Conservation (phyloP, 2,797 vertebrate species). For the Florisuga fusca region DNA sequence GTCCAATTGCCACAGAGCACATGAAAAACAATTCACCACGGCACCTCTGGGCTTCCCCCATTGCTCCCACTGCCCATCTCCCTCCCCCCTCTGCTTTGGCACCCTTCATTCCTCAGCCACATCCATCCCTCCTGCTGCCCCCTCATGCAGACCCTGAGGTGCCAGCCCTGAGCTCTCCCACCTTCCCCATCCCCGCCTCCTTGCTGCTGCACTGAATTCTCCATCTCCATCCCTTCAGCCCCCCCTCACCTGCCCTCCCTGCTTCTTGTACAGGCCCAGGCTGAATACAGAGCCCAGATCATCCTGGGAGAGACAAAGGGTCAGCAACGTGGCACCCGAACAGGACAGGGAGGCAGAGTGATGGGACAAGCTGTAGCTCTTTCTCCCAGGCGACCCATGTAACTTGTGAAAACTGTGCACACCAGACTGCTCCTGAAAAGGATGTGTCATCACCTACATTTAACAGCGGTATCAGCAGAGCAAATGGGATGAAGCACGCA, state of each 20-base stretch:
- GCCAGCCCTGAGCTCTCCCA: background rate
- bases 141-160: fast-evolving
- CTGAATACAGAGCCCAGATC: background rate
- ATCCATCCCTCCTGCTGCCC: background rate
- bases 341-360: background rate
- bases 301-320: background rate
- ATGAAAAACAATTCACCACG: slow-evolving; percentile 23
- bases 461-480: slow-evolving; percentile 48
- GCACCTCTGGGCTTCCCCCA: background rate
- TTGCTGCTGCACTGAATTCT: background rate
- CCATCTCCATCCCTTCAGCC: background rate
- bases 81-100: background rate
- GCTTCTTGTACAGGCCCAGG: background rate
- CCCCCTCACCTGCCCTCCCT: background rate
- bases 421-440: slow-evolving; percentile 35
- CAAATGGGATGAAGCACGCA: slow-evolving; percentile 36
- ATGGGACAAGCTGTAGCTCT: slow-evolving; percentile 17
- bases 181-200: background rate
- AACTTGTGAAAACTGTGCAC: background rate
- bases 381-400: background rate
- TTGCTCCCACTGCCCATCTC: background rate
- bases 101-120: background rate
- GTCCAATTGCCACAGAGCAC: slow-evolving; percentile 33
- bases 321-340: background rate
- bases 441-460: slow-evolving; percentile 68